phyloP scores from a whole-genome alignment of 2,113 vertebrate species.

The Tympanuchus pallidicinctus region DNA sequence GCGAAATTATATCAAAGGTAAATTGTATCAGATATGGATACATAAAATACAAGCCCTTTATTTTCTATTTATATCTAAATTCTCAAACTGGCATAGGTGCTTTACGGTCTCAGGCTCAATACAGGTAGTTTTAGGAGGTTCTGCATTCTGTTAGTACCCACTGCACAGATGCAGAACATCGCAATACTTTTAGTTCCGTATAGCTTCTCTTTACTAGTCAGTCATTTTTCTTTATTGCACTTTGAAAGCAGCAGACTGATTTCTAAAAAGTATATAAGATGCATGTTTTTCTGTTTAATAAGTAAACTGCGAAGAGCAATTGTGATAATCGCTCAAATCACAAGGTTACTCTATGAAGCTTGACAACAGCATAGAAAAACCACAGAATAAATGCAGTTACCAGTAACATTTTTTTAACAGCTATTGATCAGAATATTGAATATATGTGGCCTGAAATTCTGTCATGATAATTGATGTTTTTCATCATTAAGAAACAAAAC shows the following conservation, averaged over 20 bases:
- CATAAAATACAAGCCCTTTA: not conserved
- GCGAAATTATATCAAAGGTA: not conserved
- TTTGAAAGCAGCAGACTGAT: not conserved
- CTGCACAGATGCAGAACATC: not conserved
- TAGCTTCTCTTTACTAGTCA: conserved; percentile 6
- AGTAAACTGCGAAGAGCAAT: conserved; percentile 7
- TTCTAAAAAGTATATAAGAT: not conserved
- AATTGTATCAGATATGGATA: not conserved
- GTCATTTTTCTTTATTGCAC: not conserved
- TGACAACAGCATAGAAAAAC: not conserved
- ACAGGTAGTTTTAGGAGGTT: not conserved
- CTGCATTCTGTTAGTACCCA: not conserved
- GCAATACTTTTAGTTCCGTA: not conserved
- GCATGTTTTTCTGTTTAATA: not conserved
- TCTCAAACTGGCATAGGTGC: not conserved
- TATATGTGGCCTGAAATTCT: not conserved
- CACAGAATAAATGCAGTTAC: not conserved
- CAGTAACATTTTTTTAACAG: not conserved
- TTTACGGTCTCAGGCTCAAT: conserved; percentile 21
- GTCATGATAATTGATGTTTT: not conserved
- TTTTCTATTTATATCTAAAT: not conserved
- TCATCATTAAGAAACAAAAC: not conserved
- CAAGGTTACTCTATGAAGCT: not conserved
- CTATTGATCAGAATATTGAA: not conserved
- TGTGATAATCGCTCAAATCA: conserved; percentile 27